phyloP scores from a whole-genome alignment of 35 echinoderm and acorn worm genomes.

The Ophioderma brevispina region DNA sequence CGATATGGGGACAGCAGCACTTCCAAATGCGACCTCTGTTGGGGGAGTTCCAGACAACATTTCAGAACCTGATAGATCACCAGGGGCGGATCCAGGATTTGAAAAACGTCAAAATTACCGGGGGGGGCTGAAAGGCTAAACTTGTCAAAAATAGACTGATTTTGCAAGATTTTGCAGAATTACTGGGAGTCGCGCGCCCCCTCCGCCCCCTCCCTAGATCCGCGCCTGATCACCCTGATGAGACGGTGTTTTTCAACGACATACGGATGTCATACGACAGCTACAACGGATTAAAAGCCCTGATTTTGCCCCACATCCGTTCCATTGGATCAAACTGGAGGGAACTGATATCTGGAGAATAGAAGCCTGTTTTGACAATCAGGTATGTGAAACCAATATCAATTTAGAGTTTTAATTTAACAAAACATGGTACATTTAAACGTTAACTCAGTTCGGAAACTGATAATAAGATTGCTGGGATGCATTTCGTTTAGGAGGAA shows the following conservation, averaged over 20 bases:
- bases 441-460: slow-evolving; percentile 30
- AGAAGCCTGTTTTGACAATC: slow-evolving; percentile 53
- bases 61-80: too few relatives aligned
- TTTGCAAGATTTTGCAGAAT: too few relatives aligned
- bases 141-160: too few relatives aligned
- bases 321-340: slow-evolving; percentile 56
- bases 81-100: too few relatives aligned
- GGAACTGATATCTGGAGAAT: slow-evolving; percentile 56
- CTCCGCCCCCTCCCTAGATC: too few relatives aligned
- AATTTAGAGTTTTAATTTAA: not conserved
- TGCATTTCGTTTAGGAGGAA: slow-evolving; percentile 17
- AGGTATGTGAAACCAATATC: slow-evolving; percentile 49
- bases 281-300: slow-evolving; percentile 30
- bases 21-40: too few relatives aligned
- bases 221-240: too few relatives aligned
- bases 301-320: slow-evolving; percentile 48
- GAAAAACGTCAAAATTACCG: too few relatives aligned
- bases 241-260: slow-evolving; percentile 61
- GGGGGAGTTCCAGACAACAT: too few relatives aligned
- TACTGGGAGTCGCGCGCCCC: too few relatives aligned
- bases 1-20: too few relatives aligned
- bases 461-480: slow-evolving; percentile 33
- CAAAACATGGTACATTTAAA: slow-evolving; percentile 1
- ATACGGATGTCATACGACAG: slow-evolving; percentile 60
- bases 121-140: too few relatives aligned